Evolutionary conservation across 2,797 vertebrate species (phyloP).

Genomic region (Dendrocincla fuliginosa): DNA sequence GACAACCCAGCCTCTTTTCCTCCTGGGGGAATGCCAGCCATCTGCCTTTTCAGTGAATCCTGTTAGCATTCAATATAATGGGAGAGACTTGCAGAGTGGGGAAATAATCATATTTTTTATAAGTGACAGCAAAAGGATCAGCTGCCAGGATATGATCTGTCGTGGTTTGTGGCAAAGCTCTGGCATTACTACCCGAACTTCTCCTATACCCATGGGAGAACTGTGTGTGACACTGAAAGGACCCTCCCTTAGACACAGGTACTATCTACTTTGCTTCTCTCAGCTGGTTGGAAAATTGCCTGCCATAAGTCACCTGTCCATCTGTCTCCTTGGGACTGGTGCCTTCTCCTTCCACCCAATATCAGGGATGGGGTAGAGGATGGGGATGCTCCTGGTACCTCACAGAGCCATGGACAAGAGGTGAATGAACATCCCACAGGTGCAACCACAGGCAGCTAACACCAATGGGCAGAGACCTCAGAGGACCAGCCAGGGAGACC

Average conservation of each 20-base stretch:
- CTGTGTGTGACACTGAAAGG: not conserved
- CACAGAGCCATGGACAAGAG: not conserved
- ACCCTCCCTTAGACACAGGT: not conserved
- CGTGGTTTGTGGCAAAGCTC: not conserved
- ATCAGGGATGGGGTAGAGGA: not conserved
- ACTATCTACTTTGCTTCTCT: not conserved
- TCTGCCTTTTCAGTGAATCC: not conserved
- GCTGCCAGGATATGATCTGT: not conserved
- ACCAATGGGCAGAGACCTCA: not conserved
- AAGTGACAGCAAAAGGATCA: not conserved
- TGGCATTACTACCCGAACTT: not conserved
- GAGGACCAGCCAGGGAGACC: not conserved
- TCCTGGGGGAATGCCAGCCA: not conserved
- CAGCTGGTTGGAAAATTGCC: not conserved
- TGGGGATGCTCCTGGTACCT: not conserved
- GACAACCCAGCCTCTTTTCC: not conserved
- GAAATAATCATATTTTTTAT: not conserved
- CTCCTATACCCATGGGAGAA: rapidly evolving
- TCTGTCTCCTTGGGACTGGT: not conserved
- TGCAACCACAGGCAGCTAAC: not conserved
- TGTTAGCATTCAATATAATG: not conserved
- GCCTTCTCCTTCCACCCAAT: not conserved
- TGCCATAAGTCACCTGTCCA: not conserved
- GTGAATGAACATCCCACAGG: not conserved
- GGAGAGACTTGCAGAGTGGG: not conserved